Evolutionary conservation across 2,888 invertebrate species (phyloP).

Genomic region (Parochlus steinenii): DNA sequence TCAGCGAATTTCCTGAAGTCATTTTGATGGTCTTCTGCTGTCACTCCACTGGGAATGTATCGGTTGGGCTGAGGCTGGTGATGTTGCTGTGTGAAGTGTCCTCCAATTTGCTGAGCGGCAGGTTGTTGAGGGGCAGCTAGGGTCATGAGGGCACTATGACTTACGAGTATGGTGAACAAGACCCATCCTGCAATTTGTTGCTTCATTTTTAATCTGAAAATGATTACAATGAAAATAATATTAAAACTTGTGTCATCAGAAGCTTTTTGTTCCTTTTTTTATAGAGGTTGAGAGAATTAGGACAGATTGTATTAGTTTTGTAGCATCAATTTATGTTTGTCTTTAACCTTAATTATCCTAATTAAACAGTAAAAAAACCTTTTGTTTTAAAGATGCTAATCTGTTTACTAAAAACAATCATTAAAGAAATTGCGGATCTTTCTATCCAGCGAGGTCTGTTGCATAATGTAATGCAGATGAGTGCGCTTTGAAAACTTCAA

Average conservation of each 20-base stretch:
- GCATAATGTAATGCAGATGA: too few species aligned
- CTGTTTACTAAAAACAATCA: too few species aligned
- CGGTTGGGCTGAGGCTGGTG: conserved; percentile 16
- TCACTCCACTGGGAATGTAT: conserved; percentile 18
- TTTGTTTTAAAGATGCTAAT: too few species aligned
- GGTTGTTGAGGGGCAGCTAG: conserved; percentile 43
- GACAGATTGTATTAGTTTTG: too few species aligned
- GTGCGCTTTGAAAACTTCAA: too few species aligned
- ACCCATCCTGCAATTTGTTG: conserved; percentile 48
- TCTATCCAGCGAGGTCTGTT: too few species aligned
- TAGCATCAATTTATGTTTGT: too few species aligned
- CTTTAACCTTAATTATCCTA: too few species aligned
- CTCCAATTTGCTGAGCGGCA: conserved; percentile 14
- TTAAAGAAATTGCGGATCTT: too few species aligned
- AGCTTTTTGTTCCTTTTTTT: neutral
- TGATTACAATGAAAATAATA: conserved; percentile 4
- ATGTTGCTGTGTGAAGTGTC: conserved; percentile 15
- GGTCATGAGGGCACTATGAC: conserved; percentile 47
- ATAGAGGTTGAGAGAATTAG: too few species aligned
- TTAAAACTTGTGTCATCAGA: neutral
- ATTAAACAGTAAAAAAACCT: too few species aligned
- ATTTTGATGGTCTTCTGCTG: conserved; percentile 21
- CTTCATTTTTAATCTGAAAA: conserved; percentile 35
- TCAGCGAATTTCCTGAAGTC: conserved; percentile 70
- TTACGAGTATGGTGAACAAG: conserved; percentile 49